Conservation (phyloP, 2,113 vertebrate species). For the Scomber japonicus region DNA sequence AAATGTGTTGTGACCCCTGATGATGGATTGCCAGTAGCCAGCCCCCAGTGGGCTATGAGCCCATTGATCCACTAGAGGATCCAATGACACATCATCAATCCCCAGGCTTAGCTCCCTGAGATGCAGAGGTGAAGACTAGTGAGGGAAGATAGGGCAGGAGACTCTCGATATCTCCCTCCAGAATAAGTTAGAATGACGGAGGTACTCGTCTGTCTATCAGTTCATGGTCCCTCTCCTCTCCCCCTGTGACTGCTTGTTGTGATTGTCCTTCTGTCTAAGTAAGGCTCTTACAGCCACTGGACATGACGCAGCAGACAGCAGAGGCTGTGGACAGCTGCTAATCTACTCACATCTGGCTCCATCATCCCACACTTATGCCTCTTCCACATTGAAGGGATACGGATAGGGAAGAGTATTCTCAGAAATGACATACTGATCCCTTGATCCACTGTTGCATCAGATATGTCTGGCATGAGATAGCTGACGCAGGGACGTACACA, state of each 20-base stretch:
- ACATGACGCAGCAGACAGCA: slow-evolving; percentile 35
- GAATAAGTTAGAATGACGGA: slow-evolving; percentile 26
- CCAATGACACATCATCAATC: slow-evolving; percentile 71
- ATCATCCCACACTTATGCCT: slow-evolving; percentile 44
- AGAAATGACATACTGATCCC: slow-evolving; percentile 67
- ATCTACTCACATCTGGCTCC: slow-evolving; percentile 60
- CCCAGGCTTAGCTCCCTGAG: slow-evolving; percentile 22
- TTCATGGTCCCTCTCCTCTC: slow-evolving; percentile 6
- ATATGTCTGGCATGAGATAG: slow-evolving; percentile 66
- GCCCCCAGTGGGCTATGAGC: slow-evolving; percentile 52
- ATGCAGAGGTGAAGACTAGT: slow-evolving; percentile 18
- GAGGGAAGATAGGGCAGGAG: slow-evolving; percentile 2
- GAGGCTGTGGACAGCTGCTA: slow-evolving; percentile 44
- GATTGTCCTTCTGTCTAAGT: slow-evolving; percentile 10
- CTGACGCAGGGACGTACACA: slow-evolving; percentile 15
- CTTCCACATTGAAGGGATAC: slow-evolving; percentile 45
- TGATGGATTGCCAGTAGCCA: slow-evolving; percentile 72
- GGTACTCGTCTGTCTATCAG: slow-evolving; percentile 13
- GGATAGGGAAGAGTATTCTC: slow-evolving; percentile 50
- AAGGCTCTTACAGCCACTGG: slow-evolving; percentile 24
- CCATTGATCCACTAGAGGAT: slow-evolving; percentile 68
- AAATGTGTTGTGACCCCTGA: slow-evolving; percentile 74
- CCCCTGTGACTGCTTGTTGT: not conserved
- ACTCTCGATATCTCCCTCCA: slow-evolving; percentile 6
- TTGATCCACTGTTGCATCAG: slow-evolving; percentile 65